Evolutionary conservation across 2,113 vertebrate genomes (phyloP), one percentile per base, ranked within the genome.

Genomic region (Trogon melanurus): DNA sequence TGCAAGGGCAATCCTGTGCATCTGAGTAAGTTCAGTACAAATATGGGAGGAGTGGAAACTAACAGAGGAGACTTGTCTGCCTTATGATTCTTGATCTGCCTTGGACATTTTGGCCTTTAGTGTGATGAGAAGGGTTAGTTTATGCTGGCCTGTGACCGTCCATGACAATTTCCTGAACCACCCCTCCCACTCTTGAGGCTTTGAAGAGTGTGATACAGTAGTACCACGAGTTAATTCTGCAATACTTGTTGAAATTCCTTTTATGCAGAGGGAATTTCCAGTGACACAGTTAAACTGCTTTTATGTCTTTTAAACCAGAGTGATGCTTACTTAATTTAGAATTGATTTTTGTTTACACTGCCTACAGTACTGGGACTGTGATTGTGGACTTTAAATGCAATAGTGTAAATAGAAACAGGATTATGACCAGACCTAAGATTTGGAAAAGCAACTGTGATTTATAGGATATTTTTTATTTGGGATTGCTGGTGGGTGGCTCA

Each of bases 121-220:
- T 34, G 36, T 75, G 34, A 79, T 79, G 45, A 74, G 48, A 89
- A 48, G 26, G 38, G 30, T 41, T 92, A 78, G 53, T 91, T 92
- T 79, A 41, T 64, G 21, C 57, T 91, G 89, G 86, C 84, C 57
- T 89, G 60, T 34, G 51, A 69, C 69, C 21, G 16, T 67, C 34
- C 75, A 60, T 91, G 92, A 75, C 89, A 91, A 50, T 96, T 96
- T 95, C 89, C 93, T 91, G 79, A 92, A 53, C 18, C 8, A 64
- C 57, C 18, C 61, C 38, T 95, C 69, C 69, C 73, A 81, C 71
- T 53, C 81, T 32, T 80, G 72, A 88, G 29, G 44, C 76, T 91
- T 88, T 95, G 73, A 93, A 87, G 70, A 78, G 9, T 38, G 10
- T 60, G 61, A 62, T 88, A 64, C 73, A 56, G 18, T 57, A 50